Evolutionary conservation across 2,113 vertebrate species (phyloP).

Genomic region (Turdus rufiventris): DNA sequence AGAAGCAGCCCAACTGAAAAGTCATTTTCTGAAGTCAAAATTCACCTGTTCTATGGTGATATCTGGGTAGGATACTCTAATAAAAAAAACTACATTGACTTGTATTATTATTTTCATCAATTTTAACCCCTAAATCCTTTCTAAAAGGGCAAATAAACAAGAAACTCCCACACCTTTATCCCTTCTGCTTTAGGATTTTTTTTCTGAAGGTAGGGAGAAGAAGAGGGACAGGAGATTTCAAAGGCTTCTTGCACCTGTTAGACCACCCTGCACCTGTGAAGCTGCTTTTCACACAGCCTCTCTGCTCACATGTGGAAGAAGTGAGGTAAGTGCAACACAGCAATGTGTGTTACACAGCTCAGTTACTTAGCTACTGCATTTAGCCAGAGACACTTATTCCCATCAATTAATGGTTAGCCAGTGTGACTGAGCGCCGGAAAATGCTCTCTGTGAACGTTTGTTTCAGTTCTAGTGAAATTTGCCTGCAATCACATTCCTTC

Average conservation of each 20-base stretch:
- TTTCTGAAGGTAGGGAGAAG: background rate
- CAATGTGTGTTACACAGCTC: background rate
- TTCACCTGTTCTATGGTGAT: background rate
- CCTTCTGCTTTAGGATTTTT: background rate
- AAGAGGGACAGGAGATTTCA: background rate
- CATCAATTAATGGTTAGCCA: background rate
- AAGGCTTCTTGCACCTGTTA: background rate
- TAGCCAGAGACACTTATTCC: background rate
- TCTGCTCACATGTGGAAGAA: background rate
- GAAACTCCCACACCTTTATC: background rate
- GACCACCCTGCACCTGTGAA: background rate
- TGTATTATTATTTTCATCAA: background rate
- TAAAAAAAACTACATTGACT: background rate
- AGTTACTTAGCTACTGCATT: background rate
- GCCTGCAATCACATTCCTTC: background rate
- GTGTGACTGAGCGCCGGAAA: background rate
- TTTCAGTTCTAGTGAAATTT: slow-evolving; percentile 5
- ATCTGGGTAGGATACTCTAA: background rate
- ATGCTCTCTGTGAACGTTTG: background rate
- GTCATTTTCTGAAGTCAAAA: background rate
- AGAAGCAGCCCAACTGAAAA: background rate
- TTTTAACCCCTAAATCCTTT: background rate
- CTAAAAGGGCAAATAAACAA: background rate
- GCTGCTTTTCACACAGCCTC: background rate
- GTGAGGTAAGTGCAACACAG: background rate